These are phyloP conservation scores for Pipistrellus nathusii DNA, from an alignment of 2,797 vertebrate genomes.

Conservation along the genomic window DNA sequence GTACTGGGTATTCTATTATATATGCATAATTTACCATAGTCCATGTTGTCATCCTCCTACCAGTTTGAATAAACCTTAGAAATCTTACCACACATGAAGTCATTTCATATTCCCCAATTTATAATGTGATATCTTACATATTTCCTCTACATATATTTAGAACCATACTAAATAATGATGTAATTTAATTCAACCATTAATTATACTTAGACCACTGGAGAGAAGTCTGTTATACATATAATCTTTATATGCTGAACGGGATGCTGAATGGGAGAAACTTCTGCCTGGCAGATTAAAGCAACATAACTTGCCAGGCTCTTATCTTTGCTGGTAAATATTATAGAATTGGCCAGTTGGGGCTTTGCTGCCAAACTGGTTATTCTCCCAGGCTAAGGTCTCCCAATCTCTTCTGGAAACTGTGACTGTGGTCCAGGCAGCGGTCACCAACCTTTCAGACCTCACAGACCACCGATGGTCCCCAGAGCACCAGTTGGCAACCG, in stretches of 20 bases:
- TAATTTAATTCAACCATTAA: not conserved
- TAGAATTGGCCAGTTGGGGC: not conserved
- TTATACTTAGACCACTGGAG: not conserved
- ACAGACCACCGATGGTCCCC: too few relatives aligned
- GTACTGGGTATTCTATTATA: too few relatives aligned
- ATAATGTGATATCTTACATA: not conserved
- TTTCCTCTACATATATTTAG: not conserved
- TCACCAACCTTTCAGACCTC: too few relatives aligned
- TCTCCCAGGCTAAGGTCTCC: not conserved
- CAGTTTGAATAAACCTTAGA: not conserved
- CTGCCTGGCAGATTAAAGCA: not conserved
- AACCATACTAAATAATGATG: not conserved
- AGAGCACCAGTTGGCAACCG: too few relatives aligned
- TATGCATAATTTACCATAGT: not conserved
- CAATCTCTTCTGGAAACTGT: not conserved
- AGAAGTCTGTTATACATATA: not conserved
- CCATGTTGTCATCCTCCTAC: not conserved
- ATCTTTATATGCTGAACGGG: not conserved
- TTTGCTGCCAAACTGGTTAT: not conserved
- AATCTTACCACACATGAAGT: not conserved
- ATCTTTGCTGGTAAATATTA: not conserved
- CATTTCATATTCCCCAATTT: not conserved
- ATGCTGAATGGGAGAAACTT: not conserved
- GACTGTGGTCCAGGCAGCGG: not conserved
- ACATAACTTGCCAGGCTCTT: fast-evolving